Evolutionary conservation across 2,888 invertebrate species (phyloP).

Genomic region (Himalopsyche tibetana): DNA sequence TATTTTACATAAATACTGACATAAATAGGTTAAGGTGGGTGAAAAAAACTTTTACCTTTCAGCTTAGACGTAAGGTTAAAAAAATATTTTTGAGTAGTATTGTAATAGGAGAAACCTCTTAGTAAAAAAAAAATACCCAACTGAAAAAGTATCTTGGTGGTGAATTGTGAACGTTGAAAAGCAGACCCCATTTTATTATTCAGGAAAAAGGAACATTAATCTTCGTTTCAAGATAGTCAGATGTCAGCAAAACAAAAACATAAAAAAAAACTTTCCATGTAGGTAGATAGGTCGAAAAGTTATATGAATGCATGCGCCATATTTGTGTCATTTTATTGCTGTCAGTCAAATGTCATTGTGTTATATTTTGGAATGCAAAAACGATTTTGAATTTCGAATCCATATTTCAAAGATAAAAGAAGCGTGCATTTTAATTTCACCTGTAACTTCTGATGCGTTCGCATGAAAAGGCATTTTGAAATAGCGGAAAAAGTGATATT

Average conservation of each 20-base stretch:
- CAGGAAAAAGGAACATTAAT: conserved; percentile 32
- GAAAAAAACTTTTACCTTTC: background rate
- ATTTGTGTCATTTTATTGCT: conserved; percentile 8
- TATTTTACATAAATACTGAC: no score
- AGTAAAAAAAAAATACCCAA: conserved; percentile 4
- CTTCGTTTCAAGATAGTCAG: conserved; percentile 37
- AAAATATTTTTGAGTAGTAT: conserved; percentile 13
- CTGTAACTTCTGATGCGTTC: no score
- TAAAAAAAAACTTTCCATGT: background rate
- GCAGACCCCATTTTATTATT: conserved; percentile 39
- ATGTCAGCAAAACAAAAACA: conserved; percentile 41
- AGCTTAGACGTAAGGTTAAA: background rate
- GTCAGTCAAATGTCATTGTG: conserved; percentile 11
- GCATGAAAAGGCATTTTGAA: no score
- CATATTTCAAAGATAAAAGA: no score
- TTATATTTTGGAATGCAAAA: background rate
- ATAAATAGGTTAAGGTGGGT: no score
- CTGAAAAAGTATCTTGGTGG: conserved; percentile 22
- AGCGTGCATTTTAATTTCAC: no score
- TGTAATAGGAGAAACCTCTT: conserved; percentile 34
- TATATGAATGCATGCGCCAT: conserved; percentile 5
- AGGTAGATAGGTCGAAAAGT: conserved; percentile 27
- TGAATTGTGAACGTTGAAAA: background rate
- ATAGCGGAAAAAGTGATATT: no score
- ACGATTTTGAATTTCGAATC: background rate